Evolutionary conservation across 23 tunicate species (phyloP), one percentile per base, ranked within the genome.

Genomic region (Ascidia mentula): DNA sequence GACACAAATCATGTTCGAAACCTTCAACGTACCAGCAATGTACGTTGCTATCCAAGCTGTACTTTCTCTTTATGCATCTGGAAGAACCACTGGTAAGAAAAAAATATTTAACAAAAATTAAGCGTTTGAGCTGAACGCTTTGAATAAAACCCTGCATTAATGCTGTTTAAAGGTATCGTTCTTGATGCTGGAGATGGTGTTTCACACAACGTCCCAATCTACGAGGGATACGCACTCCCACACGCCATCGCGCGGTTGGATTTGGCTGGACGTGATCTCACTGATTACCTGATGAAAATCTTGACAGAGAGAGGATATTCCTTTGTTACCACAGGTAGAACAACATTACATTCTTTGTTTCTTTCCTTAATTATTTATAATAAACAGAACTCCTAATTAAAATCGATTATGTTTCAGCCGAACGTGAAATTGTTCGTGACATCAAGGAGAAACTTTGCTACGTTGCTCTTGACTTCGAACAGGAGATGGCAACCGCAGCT

Each of bases 401-500:
- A 5, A 6, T 53, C 18, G 32, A 7, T 34, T 36, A 22, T 32
- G 3, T 76, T 78, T 78, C 74, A 81, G 98, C 98, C 35, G 98
- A 94, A 69, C 77, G 98, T 18, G 98, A 94, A 89, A 94, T 94
- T 79, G 98, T 94, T 20, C 95, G 98, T 45, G 98, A 94, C 77
- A 94, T 94, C 88, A 94, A 94, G 78, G 98, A 94, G 73, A 94
- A 94, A 74, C 85, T 94, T 28, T 94, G 98, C 88, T 94, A 94
- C 82, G 98, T 94, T 6, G 98, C 98, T 5, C 91, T 94, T 35
- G 98, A 94, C 85, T 94, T 94, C 74, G 98, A 94, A 42, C 98
- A 94, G 45, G 98, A 94, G 72, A 94, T 94, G 98, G 95, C 95
- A 40, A 94, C 98, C 39, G 98, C 98, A 9, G 98, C 95, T 32